Evolutionary conservation across 2,113 vertebrate species (phyloP).

Genomic region (Ursus arctos): DNA sequence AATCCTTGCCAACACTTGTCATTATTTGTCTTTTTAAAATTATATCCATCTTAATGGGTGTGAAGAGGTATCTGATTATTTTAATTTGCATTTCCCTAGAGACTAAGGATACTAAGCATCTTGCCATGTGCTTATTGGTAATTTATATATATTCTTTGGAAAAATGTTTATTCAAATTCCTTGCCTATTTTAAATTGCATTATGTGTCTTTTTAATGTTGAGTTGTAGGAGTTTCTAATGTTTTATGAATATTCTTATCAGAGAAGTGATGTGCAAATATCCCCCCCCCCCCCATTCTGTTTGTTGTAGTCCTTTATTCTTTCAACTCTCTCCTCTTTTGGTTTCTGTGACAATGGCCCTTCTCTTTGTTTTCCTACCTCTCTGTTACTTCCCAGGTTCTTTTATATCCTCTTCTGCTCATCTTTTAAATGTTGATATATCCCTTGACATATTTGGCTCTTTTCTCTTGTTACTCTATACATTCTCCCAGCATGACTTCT

Average conservation of each 20-base stretch:
- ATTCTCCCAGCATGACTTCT: not conserved
- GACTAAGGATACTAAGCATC: not conserved
- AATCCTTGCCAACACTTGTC: not conserved
- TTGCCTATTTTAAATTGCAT: slow-evolving; percentile 53
- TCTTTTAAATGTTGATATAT: slow-evolving; percentile 31
- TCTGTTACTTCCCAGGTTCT: not conserved
- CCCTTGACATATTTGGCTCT: not conserved
- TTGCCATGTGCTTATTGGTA: slow-evolving; percentile 25
- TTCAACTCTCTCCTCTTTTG: not conserved
- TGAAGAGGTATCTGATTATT: slow-evolving; percentile 25
- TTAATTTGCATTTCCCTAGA: slow-evolving; percentile 51
- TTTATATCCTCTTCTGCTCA: not conserved
- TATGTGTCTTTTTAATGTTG: slow-evolving; percentile 11
- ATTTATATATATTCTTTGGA: slow-evolving; percentile 6
- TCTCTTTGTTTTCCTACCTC: not conserved
- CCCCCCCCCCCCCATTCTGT: not conserved
- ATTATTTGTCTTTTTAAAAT: not conserved
- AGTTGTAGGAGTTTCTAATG: slow-evolving; percentile 11
- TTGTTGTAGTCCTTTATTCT: not conserved
- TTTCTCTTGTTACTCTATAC: slow-evolving; percentile 24
- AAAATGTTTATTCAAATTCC: slow-evolving; percentile 19
- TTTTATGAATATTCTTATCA: slow-evolving; percentile 21
- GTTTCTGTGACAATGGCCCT: not conserved
- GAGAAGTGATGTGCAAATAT: not conserved
- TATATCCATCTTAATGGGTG: not conserved